These are phyloP conservation scores for Calliphora vomitoria DNA, from an alignment of 2,888 invertebrate genomes.

Conservation along the genomic window DNA sequence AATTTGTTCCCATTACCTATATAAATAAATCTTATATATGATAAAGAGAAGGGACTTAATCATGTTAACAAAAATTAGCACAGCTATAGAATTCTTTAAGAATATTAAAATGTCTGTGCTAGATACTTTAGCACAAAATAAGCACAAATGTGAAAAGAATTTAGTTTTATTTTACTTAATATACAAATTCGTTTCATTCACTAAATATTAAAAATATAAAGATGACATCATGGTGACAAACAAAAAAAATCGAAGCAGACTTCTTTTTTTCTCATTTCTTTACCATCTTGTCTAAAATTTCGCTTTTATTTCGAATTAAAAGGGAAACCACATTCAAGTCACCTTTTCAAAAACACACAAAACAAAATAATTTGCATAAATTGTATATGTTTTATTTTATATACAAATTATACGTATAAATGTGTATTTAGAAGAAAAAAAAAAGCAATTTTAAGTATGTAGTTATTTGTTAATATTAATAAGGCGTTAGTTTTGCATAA, in stretches of 20 bases:
- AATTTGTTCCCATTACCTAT: too few species aligned
- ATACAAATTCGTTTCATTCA: too few species aligned
- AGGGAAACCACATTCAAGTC: constrained; percentile 37
- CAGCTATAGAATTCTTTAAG: too few species aligned
- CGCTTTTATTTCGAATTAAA: constrained; percentile 48
- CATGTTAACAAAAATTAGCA: too few species aligned
- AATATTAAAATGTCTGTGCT: too few species aligned
- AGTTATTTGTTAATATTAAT: constrained; percentile 6
- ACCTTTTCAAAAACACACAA: background rate
- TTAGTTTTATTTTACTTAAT: too few species aligned
- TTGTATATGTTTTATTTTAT: background rate
- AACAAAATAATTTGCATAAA: constrained; percentile 48
- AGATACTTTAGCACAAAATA: too few species aligned
- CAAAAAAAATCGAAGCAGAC: too few species aligned
- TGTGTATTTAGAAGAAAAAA: background rate
- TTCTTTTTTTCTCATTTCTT: constrained; percentile 2
- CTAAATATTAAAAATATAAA: background rate
- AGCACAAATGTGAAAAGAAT: too few species aligned
- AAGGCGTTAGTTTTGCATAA: constrained; percentile 42
- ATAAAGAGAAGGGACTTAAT: too few species aligned
- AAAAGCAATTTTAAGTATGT: too few species aligned
- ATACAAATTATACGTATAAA: background rate
- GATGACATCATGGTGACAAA: constrained; percentile 25
- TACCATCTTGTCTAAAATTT: constrained; percentile 23
- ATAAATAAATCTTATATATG: too few species aligned